phyloP scores from a whole-genome alignment of 2,797 vertebrate genomes.

The Anomalospiza imberbis region DNA sequence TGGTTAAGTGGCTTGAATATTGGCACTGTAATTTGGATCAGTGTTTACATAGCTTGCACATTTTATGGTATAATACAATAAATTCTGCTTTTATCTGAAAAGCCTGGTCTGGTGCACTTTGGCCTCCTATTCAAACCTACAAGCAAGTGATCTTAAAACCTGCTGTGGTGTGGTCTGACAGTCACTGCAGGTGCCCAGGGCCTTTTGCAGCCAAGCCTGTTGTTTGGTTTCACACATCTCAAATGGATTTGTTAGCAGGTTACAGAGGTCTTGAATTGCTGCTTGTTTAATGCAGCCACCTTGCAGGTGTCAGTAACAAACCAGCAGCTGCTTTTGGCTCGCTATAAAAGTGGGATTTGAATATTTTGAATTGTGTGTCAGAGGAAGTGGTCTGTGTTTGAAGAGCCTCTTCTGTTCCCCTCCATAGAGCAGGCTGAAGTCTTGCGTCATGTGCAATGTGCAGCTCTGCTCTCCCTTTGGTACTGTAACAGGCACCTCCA shows the following conservation, averaged over 20 bases:
- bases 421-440: background rate
- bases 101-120: background rate
- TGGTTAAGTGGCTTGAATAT: background rate
- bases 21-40: background rate
- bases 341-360: background rate
- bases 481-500: rapidly evolving
- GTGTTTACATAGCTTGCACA: background rate
- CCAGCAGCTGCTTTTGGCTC: background rate
- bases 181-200: background rate
- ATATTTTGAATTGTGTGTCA: background rate
- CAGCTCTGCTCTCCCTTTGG: rapidly evolving
- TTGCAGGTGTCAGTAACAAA: background rate
- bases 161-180: background rate
- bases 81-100: background rate
- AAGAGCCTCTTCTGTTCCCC: background rate
- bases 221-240: background rate
- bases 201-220: background rate
- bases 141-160: background rate
- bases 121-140: background rate
- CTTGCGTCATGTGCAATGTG: background rate
- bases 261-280: background rate
- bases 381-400: background rate
- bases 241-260: background rate
- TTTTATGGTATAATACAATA: background rate
- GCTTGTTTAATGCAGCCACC: background rate